Conservation (phyloP, 23 tunicate genomes). For the Clavelina lepadiformis region DNA sequence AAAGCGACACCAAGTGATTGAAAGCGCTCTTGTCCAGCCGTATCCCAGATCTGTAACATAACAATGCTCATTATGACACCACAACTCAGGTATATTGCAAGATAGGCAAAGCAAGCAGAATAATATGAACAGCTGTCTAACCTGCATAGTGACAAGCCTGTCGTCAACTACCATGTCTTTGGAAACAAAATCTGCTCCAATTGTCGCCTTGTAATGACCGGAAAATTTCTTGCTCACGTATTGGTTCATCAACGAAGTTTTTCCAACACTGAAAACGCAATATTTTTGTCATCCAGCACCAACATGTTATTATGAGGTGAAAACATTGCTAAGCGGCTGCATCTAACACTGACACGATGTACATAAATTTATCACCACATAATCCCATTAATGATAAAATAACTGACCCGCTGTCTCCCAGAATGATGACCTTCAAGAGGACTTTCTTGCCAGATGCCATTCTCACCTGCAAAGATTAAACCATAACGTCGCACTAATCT, state of each 20-base stretch:
- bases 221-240: slow-evolving; percentile 36
- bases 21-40: slow-evolving; percentile 91
- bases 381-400: no score
- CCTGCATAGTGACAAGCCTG: slow-evolving; percentile 31
- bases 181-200: slow-evolving; percentile 42
- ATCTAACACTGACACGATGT: no score
- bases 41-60: slow-evolving; percentile 68
- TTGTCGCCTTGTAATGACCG: slow-evolving; percentile 31
- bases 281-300: no score
- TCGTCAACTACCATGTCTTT: slow-evolving; percentile 48
- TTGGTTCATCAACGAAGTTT: slow-evolving; percentile 48
- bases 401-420: slow-evolving; percentile 78
- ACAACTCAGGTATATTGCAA: no score
- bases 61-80: no score
- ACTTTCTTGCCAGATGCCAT: slow-evolving; percentile 92
- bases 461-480: no score
- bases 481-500: no score
- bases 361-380: no score
- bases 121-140: background rate
- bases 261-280: slow-evolving; percentile 28
- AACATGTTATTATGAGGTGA: no score
- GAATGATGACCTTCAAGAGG: slow-evolving; percentile 71
- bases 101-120: background rate
- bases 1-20: slow-evolving; percentile 93
- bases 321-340: no score